phyloP scores from a whole-genome alignment of 2,888 invertebrate species.

The Eledone cirrhosa region DNA sequence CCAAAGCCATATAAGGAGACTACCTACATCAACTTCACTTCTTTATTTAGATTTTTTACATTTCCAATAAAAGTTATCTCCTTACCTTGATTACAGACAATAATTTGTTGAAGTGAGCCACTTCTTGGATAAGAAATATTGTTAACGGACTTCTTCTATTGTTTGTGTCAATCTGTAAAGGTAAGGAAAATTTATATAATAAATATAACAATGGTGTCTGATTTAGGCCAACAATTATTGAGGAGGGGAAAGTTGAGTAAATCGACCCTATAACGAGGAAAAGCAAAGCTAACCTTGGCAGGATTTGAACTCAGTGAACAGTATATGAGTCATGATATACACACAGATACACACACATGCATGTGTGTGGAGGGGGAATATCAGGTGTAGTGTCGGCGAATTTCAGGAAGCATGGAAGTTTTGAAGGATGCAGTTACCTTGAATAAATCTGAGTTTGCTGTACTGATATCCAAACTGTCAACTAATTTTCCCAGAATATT shows the following conservation, averaged over 20 bases:
- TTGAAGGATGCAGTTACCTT: constrained; percentile 43
- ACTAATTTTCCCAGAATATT: constrained; percentile 75
- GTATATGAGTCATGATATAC: background rate
- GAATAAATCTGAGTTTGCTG: constrained; percentile 73
- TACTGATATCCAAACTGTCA: constrained; percentile 73
- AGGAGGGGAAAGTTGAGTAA: too few species aligned
- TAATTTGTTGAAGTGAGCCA: constrained; percentile 68
- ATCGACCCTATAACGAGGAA: too few species aligned
- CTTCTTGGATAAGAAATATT: constrained; percentile 68
- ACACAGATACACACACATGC: background rate
- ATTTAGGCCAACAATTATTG: too few species aligned
- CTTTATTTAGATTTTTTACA: too few species aligned
- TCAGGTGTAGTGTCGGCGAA: too few species aligned
- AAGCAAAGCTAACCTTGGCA: too few species aligned
- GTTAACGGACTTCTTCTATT: constrained; percentile 78
- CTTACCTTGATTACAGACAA: constrained; percentile 64
- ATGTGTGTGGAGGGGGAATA: too few species aligned
- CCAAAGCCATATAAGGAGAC: background rate
- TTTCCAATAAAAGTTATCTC: too few species aligned
- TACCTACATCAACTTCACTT: background rate
- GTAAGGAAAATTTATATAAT: background rate
- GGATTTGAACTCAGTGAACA: too few species aligned
- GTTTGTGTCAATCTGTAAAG: constrained; percentile 73
- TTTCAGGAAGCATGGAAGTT: too few species aligned
- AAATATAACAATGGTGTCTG: too few species aligned